Percentiles rank a stretch among this genome's conserved stretches.
Evolutionary conservation across 2,797 vertebrate genomes (phyloP).

Genomic region (Ceryle rudis): DNA sequence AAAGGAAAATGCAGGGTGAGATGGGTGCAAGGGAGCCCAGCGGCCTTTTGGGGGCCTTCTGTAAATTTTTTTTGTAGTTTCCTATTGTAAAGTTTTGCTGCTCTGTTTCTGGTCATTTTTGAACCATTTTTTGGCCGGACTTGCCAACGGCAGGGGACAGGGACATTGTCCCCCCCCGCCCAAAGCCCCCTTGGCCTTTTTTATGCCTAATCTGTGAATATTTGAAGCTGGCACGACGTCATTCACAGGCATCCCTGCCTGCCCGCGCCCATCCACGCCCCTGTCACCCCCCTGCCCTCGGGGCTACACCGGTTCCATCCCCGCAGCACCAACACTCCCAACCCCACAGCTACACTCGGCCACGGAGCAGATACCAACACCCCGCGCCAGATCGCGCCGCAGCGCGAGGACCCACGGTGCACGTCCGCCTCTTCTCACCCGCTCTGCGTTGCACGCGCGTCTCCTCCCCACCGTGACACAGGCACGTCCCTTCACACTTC

Average conservation of each 20-base stretch:
- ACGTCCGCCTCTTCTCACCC: fast-evolving
- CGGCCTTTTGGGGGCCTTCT: not conserved
- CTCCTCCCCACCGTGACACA: not conserved
- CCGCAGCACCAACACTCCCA: not conserved
- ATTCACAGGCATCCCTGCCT: not conserved
- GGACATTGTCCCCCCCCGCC: too few species aligned
- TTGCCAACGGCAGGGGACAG: not conserved
- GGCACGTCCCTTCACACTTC: fast-evolving
- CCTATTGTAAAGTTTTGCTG: not conserved
- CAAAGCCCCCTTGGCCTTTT: not conserved
- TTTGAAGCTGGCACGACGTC: not conserved
- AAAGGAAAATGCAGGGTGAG: not conserved
- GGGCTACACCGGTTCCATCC: not conserved
- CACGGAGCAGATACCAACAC: not conserved
- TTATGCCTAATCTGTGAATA: not conserved
- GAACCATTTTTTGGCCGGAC: not conserved
- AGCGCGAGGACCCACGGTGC: fast-evolving
- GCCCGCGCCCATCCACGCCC: not conserved
- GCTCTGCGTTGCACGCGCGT: fast-evolving
- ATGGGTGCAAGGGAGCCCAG: fast-evolving
- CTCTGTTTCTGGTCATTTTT: not conserved
- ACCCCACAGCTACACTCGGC: fast-evolving
- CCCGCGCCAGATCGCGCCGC: not conserved
- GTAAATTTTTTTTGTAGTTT: not conserved
- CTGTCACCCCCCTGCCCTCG: fast-evolving